These are phyloP conservation scores for Calameuta filiformis DNA, from an alignment of 2,888 invertebrate species.

Conservation along the genomic window DNA sequence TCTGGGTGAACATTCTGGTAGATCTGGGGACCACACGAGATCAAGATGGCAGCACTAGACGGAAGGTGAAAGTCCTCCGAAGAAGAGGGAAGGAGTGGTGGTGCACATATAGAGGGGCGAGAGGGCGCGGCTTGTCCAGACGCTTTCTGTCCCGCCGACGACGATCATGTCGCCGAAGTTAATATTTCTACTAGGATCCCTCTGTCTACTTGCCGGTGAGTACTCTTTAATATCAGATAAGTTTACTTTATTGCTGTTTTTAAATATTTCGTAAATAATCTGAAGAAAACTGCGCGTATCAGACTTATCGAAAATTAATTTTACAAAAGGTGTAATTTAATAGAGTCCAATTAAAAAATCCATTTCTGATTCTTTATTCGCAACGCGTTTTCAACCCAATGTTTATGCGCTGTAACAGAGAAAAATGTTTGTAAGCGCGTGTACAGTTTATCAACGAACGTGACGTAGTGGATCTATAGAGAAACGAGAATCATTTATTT, in stretches of 20 bases:
- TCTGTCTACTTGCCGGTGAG: constrained; percentile 61
- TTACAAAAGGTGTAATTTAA: neutral
- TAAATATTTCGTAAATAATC: neutral
- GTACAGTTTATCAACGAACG: neutral
- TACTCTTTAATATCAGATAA: constrained; percentile 25
- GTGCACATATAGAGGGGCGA: constrained; percentile 65
- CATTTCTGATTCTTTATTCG: neutral
- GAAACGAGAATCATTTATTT: neutral
- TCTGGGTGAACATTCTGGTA: neutral
- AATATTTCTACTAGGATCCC: constrained; percentile 54
- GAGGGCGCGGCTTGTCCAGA: constrained; percentile 67
- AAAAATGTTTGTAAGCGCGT: neutral
- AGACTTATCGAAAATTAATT: neutral
- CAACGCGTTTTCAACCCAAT: neutral
- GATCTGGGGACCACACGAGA: constrained; percentile 15
- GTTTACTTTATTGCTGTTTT: neutral
- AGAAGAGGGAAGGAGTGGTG: constrained; percentile 58
- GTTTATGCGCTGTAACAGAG: neutral
- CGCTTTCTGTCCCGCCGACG: constrained; percentile 59
- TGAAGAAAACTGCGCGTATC: neutral
- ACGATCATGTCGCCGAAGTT: constrained; percentile 62
- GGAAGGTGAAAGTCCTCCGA: constrained; percentile 60
- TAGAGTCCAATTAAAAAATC: neutral
- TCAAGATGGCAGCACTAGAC: constrained; percentile 58
- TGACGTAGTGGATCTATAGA: neutral